A percentile compares a stretch with the other conserved stretches of the same genome.
phyloP scores from a whole-genome alignment of 2,797 vertebrate species.

The Dallia pectoralis region DNA sequence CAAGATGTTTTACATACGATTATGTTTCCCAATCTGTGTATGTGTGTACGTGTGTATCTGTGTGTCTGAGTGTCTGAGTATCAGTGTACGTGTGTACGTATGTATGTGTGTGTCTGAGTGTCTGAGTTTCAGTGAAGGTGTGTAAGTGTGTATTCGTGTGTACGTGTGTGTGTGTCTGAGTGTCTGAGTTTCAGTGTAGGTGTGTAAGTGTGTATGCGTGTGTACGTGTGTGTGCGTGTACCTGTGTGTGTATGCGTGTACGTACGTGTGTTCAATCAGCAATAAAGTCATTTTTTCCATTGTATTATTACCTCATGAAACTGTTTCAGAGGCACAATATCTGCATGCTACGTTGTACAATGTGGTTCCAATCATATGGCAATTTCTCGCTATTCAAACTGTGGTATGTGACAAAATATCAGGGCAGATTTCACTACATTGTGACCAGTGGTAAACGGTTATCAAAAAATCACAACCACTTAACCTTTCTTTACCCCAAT shows the following conservation, averaged over 20 bases:
- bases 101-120: slow-evolving; percentile 1
- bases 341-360: too few relatives aligned
- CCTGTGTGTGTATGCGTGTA: background rate
- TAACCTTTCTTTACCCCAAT: too few relatives aligned
- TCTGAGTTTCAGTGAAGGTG: too few relatives aligned
- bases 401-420: too few relatives aligned
- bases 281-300: slow-evolving; percentile 39
- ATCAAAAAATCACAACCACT: too few relatives aligned
- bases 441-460: too few relatives aligned
- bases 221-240: background rate
- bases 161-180: slow-evolving; percentile 6
- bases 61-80: background rate
- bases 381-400: too few relatives aligned
- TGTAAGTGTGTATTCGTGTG: background rate
- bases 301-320: too few relatives aligned
- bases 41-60: slow-evolving; percentile 2
- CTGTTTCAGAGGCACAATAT: too few relatives aligned
- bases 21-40: background rate
- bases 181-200: background rate
- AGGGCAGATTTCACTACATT: too few relatives aligned
- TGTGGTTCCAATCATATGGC: too few relatives aligned
- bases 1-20: background rate
- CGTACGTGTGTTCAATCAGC: slow-evolving; percentile 26
- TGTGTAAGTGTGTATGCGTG: background rate
- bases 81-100: background rate